Base-by-base conservation (phyloP, 1,140 invertebrate genomes). In the Acyrthosiphon pisum region DNA sequence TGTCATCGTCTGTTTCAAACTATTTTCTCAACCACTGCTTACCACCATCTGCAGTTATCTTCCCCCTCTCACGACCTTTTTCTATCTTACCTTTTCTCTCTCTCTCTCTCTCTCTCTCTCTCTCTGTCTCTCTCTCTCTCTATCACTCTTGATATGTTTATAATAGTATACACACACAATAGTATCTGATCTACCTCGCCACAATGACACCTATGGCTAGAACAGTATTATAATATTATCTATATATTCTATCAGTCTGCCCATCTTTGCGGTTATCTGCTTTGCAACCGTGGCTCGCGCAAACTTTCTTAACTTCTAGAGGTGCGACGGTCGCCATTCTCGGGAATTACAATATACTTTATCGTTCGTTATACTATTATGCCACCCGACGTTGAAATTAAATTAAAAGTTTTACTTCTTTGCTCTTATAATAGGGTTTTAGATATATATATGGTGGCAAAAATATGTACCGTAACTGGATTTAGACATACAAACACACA, bases 221-320 rank as follows among this genome's bases (percentile, higher is more conserved):
- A 53, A 53, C 20, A 23, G 7, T 53, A 53, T 53, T 22, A 41
- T 41, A 41, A 41, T 41, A 11, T 41, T 44, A 84, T 44, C 35
- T 84, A 8, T 7, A 41, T 53, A 50, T 22, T 84, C 83, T 26
- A 30, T 84, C 83, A 84, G 9, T 84, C 8, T 41, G 37, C 35
- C 37, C 41, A 84, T 84, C 41, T 84, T 41, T 8, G 23, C 23
- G 9, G 35, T 26, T 84, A 44, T 41, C 83, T n/a, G 11, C 30
- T n/a, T n/a, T 76, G 30, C 11, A 6, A 76, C 60, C 30, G 30
- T 76, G 14, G 14, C 30, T 76, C 60, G 6, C 30, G 46, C 20
- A 56, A 90, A 90, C 89, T 90, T 90, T 90, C 35, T 90, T 90
- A 90, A 90, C 44, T 90, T 60, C 26, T 90, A 56, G n/a, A 56